Evolutionary conservation across 2,113 vertebrate species (phyloP), one percentile per base, ranked within the genome.

Genomic region (Onychostoma macrolepis): DNA sequence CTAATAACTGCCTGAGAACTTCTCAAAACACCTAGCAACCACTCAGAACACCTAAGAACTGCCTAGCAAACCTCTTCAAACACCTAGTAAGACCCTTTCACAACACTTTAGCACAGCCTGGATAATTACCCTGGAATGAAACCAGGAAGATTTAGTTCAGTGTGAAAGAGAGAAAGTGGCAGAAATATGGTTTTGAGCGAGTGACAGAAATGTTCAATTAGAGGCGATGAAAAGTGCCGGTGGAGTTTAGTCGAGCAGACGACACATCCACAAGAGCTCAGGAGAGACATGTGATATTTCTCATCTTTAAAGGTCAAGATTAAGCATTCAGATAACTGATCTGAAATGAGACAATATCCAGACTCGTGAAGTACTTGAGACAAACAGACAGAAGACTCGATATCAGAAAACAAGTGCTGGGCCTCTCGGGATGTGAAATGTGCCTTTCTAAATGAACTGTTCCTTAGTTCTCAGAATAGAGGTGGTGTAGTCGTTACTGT

Each of bases 241-340:
- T 13, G 87, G 72, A 75, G 88, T 92, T 91, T 90, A 91, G 93
- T 90, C 91, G 86, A 90, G 61, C 6, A 88, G 90, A 88, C 77
- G 76, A 88, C 86, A 89, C 89, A 48, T 91, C 88, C 85, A 86
- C 92, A 90, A 87, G 92, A 91, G 91, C 90, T 89, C 87, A 82
- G 75, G 30, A 91, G 45, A 83, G 80, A 86, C 38, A 0, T 53
- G 45, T 65, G 36, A 65, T 28, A 69, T 80, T 87, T 86, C 61
- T 84, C 63, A 74, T 86, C 30, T 28, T 80, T 75, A 89, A 89
- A 89, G 93, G 92, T 94, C 92, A 90, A 93, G 92, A 94, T 93
- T 91, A 93, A 94, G 92, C 92, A 89, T 90, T 87, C 90, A 92
- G 92, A 94, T 93, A 90, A 92, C 91, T 86, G 77, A 86, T 88